These are phyloP conservation scores for Agrypnia vestita DNA, from an alignment of 1,140 invertebrate genomes.

Conservation along the genomic window DNA sequence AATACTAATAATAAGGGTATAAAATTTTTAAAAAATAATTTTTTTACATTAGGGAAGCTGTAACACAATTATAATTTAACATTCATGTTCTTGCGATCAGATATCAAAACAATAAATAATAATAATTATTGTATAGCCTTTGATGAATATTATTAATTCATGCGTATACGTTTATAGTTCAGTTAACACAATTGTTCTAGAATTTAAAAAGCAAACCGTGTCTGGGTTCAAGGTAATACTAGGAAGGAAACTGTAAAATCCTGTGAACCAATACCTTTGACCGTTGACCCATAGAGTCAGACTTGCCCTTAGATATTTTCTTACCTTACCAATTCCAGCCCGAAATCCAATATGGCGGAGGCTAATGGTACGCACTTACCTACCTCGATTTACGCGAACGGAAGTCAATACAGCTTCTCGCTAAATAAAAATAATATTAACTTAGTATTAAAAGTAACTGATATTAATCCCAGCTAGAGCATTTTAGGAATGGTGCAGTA, in stretches of 20 bases:
- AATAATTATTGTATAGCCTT: background rate
- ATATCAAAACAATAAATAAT: no score
- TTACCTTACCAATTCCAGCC: constrained; percentile 10
- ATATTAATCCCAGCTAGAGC: no score
- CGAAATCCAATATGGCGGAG: background rate
- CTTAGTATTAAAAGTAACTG: no score
- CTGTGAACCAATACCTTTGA: constrained; percentile 18
- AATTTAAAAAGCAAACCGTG: background rate
- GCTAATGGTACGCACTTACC: background rate
- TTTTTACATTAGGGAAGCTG: no score
- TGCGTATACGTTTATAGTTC: background rate
- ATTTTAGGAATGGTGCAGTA: no score
- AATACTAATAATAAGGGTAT: no score
- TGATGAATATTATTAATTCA: background rate
- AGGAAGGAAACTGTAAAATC: background rate
- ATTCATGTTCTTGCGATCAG: no score
- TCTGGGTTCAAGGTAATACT: constrained; percentile 12
- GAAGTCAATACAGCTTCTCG: background rate
- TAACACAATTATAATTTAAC: no score
- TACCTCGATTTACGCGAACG: constrained; percentile 10
- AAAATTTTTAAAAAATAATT: no score
- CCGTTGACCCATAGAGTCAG: constrained; percentile 12
- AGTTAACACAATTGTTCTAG: background rate
- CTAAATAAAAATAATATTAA: no score
- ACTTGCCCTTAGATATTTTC: constrained; percentile 9